These are phyloP conservation scores for Leptobrachium ailaonicum DNA, from an alignment of 2,113 vertebrate species.

Conservation along the genomic window DNA sequence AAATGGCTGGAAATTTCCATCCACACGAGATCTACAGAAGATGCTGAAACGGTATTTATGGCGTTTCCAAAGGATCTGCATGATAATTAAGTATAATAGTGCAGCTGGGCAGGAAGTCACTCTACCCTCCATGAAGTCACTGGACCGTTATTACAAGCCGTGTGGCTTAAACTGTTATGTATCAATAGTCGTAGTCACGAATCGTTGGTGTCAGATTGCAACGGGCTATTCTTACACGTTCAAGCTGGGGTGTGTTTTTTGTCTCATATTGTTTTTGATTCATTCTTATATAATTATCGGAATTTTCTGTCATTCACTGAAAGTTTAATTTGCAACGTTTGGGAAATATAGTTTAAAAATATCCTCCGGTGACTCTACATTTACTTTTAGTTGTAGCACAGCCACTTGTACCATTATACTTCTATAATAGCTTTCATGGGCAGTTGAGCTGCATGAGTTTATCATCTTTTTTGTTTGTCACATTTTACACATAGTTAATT, in stretches of 20 bases:
- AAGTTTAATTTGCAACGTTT: too few relatives aligned
- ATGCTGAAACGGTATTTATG: conserved; percentile 36
- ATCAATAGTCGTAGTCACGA: neutral
- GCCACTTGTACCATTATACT: too few relatives aligned
- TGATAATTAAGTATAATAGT: conserved; percentile 43
- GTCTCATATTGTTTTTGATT: too few relatives aligned
- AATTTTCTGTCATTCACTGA: too few relatives aligned
- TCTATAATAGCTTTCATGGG: too few relatives aligned
- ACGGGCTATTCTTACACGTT: neutral
- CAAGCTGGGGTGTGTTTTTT: neutral
- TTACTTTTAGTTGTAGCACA: too few relatives aligned
- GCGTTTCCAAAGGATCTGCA: conserved; percentile 22
- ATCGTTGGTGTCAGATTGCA: neutral
- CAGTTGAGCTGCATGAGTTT: too few relatives aligned
- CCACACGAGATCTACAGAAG: conserved; percentile 13
- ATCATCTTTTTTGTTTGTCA: too few relatives aligned
- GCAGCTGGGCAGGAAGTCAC: conserved; percentile 43
- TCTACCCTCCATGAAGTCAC: conserved; percentile 28
- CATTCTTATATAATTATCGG: too few relatives aligned
- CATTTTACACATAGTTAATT: too few relatives aligned
- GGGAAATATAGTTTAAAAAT: too few relatives aligned
- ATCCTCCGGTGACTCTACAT: too few relatives aligned
- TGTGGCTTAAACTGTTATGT: conserved; percentile 7
- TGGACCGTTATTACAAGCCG: conserved; percentile 33
- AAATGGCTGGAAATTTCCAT: conserved; percentile 37